These are phyloP conservation scores for Tachypleus tridentatus DNA, from an alignment of 1,140 invertebrate species.

Conservation along the genomic window DNA sequence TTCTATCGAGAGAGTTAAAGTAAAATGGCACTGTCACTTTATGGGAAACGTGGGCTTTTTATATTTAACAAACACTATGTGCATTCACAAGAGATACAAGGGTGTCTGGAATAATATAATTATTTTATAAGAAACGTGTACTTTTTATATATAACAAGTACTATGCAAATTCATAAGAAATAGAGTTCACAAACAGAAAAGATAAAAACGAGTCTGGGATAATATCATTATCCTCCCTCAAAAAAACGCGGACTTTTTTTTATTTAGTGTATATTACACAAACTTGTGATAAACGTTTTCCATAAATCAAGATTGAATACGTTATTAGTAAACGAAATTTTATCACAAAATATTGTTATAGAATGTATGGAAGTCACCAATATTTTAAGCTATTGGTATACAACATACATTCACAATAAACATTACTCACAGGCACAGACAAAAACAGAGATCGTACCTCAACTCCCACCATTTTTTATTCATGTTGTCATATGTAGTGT, in stretches of 20 bases:
- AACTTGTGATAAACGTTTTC: background rate
- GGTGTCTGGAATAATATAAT: background rate
- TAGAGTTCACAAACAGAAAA: background rate
- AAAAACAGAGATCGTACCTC: slow-evolving; percentile 49
- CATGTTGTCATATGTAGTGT: slow-evolving; percentile 50
- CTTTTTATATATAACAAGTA: background rate
- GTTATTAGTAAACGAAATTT: no score
- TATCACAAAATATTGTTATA: no score
- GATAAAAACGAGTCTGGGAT: background rate
- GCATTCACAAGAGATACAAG: no score
- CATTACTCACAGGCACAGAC: slow-evolving; percentile 29
- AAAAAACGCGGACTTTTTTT: slow-evolving; percentile 28
- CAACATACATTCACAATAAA: no score
- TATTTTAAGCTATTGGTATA: no score
- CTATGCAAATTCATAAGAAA: background rate
- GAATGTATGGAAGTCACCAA: no score
- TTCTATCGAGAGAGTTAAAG: slow-evolving; percentile 20
- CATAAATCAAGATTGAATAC: no score
- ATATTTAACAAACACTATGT: no score
- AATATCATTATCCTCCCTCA: background rate
- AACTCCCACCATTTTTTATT: slow-evolving; percentile 73
- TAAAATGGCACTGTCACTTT: no score
- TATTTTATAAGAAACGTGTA: background rate
- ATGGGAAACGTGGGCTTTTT: no score
- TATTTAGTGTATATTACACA: background rate